Percentiles rank a stretch among this genome's conserved stretches.
Evolutionary conservation across 2,797 vertebrate species (phyloP).

Genomic region (Premnoplex brunnescens): DNA sequence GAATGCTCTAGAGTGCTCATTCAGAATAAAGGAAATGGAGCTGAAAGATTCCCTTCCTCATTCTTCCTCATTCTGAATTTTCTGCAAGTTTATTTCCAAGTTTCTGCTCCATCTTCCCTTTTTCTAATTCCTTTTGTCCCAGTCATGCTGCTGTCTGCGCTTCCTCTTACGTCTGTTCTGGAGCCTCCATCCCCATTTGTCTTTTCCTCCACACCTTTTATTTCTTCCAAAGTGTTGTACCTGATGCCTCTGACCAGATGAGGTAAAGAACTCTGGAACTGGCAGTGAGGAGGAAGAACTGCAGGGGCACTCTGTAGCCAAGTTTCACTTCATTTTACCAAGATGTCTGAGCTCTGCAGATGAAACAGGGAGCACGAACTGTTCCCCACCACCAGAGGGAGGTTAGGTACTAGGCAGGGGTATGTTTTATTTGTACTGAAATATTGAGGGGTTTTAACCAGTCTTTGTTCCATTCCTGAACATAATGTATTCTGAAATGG

Average conservation of each 20-base stretch:
- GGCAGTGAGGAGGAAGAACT: background rate
- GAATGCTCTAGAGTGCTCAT: accelerated
- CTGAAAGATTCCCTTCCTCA: background rate
- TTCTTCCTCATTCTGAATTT: background rate
- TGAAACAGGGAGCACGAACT: background rate
- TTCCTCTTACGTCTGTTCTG: accelerated
- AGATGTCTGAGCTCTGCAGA: background rate
- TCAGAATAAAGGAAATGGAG: background rate
- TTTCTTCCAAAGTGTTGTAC: background rate
- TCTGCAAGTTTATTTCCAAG: background rate
- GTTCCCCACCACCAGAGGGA: background rate
- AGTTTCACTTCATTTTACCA: background rate
- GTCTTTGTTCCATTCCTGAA: background rate
- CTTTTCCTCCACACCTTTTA: background rate
- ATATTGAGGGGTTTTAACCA: background rate
- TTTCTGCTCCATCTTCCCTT: background rate
- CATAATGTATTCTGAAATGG: slow-evolving; percentile 4
- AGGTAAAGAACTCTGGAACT: background rate
- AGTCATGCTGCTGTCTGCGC: accelerated
- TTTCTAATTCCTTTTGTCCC: background rate
- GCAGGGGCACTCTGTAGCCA: background rate
- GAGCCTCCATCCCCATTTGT: background rate
- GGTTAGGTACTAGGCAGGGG: background rate
- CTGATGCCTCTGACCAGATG: background rate
- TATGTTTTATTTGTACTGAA: background rate